Base-by-base conservation (phyloP, 2,113 vertebrate genomes). In the Prunella fulvescens region DNA sequence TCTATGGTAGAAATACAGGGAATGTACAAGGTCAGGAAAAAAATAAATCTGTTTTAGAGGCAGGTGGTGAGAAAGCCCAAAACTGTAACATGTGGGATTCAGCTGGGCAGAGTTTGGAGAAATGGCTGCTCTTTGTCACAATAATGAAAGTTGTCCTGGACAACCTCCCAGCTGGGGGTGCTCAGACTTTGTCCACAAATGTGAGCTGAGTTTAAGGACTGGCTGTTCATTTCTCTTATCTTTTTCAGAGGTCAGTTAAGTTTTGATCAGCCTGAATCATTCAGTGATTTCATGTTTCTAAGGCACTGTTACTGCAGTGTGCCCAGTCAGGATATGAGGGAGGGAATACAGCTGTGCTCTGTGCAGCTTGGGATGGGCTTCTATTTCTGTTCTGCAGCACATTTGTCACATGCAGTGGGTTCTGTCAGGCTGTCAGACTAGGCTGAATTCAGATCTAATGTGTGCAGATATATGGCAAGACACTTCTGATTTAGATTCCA, bases 341-440 rank as follows among this genome's bases (percentile, higher is more conserved):
- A 82, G 64, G 53, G 45, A 81, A 81, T 74, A 50, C 62, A 92
- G 86, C 78, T 87, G 78, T 73, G 70, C 71, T 42, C 61, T 26
- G 22, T 72, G 74, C 33, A 48, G 9, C 79, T 76, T 72, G 64
- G 81, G 81, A 85, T 58, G 56, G 80, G 62, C 61, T 84, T 91
- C 93, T 94, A 70, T 65, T 92, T 76, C 77, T 90, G 66, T 69
- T 73, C 56, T 72, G 64, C 83, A 80, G 89, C 58, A 82, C 66
- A 92, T 93, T 80, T 10, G 6, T 82, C 86, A 82, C 70, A 82
- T 19, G 1, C 8, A 4, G 77, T 73, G 70, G 35, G 58, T 96
- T 81, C 71, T 73, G 78, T 66, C 86, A 94, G 81, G 35, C 20
- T 87, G 95, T 82, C 94, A 95, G 50, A 64, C 47, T 58, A 45